These are phyloP conservation scores for Tangara arthus DNA, from an alignment of 2,797 vertebrate genomes.

Conservation along the genomic window DNA sequence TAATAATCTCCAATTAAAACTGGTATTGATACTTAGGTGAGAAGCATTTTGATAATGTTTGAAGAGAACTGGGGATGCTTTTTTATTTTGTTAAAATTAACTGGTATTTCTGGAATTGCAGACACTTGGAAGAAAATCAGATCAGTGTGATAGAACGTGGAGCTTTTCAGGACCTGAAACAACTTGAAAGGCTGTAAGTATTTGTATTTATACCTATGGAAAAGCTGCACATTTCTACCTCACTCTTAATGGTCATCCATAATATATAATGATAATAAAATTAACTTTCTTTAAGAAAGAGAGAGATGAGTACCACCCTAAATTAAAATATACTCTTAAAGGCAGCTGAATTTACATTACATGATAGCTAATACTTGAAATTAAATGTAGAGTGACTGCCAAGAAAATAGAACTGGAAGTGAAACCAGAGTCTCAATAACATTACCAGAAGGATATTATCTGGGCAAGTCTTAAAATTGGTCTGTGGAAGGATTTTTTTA, in stretches of 20 bases:
- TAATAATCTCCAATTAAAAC: background rate
- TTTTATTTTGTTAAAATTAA: background rate
- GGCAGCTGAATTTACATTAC: background rate
- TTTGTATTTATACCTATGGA: background rate
- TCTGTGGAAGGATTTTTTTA: background rate
- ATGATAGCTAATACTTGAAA: background rate
- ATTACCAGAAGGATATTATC: background rate
- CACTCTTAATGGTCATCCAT: background rate
- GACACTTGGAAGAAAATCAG: slow-evolving; percentile 97
- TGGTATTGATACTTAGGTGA: background rate
- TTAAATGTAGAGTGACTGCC: background rate
- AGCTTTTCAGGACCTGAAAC: slow-evolving; percentile 95
- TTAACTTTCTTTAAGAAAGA: background rate
- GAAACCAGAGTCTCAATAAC: background rate
- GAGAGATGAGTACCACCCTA: background rate
- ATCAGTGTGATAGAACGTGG: slow-evolving; percentile 94
- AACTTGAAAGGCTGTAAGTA: slow-evolving; percentile 97
- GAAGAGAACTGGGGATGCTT: background rate
- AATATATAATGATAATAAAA: background rate
- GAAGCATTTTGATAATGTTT: background rate
- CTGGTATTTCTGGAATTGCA: slow-evolving; percentile 67
- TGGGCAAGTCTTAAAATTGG: background rate
- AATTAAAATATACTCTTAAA: background rate
- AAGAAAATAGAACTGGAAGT: background rate
- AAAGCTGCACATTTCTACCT: background rate